These are phyloP conservation scores for Acleris holmiana DNA, from an alignment of 2,888 invertebrate species.

Conservation along the genomic window DNA sequence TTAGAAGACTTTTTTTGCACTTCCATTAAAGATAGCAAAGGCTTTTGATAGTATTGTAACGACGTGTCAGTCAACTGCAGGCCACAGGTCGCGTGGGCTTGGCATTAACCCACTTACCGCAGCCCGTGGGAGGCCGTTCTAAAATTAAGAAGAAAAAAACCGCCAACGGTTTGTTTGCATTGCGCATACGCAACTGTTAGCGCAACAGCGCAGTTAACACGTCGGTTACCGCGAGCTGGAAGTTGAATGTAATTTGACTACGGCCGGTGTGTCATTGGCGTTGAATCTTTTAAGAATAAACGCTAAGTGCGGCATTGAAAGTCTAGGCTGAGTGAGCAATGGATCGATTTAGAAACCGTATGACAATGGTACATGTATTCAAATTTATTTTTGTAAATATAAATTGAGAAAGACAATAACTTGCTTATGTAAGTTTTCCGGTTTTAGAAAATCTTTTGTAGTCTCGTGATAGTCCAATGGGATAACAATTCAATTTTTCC, in stretches of 20 bases:
- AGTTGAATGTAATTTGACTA: no score
- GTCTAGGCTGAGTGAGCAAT: constrained; percentile 47
- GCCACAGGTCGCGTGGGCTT: constrained; percentile 74
- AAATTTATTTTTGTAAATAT: constrained; percentile 19
- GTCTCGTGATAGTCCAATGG: no score
- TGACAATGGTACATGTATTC: constrained; percentile 37
- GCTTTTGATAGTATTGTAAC: constrained; percentile 42
- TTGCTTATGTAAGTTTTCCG: constrained; percentile 11
- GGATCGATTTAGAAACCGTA: constrained; percentile 41
- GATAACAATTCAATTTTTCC: no score
- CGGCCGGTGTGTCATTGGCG: no score
- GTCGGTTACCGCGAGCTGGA: no score
- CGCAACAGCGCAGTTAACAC: constrained; percentile 55
- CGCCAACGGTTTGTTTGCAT: constrained; percentile 60
- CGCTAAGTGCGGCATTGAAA: constrained; percentile 53
- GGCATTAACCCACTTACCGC: constrained; percentile 79
- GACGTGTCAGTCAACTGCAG: constrained; percentile 64
- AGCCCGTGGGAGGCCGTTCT: constrained; percentile 78
- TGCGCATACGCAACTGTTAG: constrained; percentile 64
- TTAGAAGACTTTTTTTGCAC: background rate
- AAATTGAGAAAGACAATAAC: constrained; percentile 28
- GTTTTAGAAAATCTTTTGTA: constrained; percentile 5
- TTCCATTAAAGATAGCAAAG: constrained; percentile 15
- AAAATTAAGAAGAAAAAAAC: constrained; percentile 69
- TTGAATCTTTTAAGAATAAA: constrained; percentile 53